Base-by-base conservation (phyloP, 2,888 invertebrate species). In the Petrolisthes manimaculis region DNA sequence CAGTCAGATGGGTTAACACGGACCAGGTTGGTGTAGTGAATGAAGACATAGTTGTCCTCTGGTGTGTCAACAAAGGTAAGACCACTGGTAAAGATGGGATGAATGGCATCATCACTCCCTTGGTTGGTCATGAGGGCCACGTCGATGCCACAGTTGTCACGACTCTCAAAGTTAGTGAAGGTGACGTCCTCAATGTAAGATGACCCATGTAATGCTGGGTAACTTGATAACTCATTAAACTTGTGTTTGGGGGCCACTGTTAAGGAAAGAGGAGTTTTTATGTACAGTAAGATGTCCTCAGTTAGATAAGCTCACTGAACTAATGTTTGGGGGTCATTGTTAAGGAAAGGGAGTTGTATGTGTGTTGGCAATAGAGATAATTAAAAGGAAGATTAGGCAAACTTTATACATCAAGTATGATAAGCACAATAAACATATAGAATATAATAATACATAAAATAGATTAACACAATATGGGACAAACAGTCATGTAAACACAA, bases 1-100 rank as follows among this genome's bases (percentile, higher is more conserved):
- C 90, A 90, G 75, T 90, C 89, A 4, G 89, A 87, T 8, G 89
- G 89, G 79, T 89, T 88, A 3, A 90, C 86, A 0, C n/a, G 21
- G 5, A 12, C 69, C 21, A 87, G 18, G 37, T 75, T 74, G 12
- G 90, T 84, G n/a, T 84, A 86, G 56, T 81, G 84, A 24, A 89
- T 8, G 75, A 86, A 89, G 53, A 90, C 21, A 14, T 84, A 56
- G 67, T 86, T 83, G 8, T 80, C 75, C 5, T 78, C 53, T 4
- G 75, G 54, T 12, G 84, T 83, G 24, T 88, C 78, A 9, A 80
- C 12, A 80, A 90, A 90, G n/a, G 74, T 75, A 8, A 87, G 61
- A 21, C 61, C 77, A 5, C 24, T 74, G 6, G 61, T 56, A 69
- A 87, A 81, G 54, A 90, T 71, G 1, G 90, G 90, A 37, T 86